Evolutionary conservation across 2,888 invertebrate genomes (phyloP).

Genomic region (Macrosiphum euphorbiae): DNA sequence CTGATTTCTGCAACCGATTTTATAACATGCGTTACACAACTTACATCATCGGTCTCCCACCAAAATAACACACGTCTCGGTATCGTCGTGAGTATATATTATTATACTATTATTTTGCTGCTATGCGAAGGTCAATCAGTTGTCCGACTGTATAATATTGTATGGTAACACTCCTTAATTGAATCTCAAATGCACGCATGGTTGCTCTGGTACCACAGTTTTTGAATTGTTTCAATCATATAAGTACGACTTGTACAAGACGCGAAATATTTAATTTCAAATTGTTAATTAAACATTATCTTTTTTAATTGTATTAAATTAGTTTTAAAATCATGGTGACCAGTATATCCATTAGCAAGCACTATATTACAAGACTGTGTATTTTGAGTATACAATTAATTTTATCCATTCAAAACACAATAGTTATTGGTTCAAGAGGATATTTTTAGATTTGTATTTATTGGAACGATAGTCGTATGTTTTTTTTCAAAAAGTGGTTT

Average conservation of each 20-base stretch:
- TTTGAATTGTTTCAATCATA: conserved; percentile 25
- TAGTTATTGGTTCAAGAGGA: not conserved
- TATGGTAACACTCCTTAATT: conserved; percentile 37
- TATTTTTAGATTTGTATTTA: not conserved
- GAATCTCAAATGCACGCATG: conserved; percentile 43
- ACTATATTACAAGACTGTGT: not conserved
- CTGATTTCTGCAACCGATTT: conserved; percentile 3
- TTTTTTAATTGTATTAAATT: not conserved
- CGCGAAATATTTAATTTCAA: not conserved
- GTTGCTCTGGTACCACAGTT: not conserved
- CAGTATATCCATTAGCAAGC: not conserved
- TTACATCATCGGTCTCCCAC: conserved; percentile 44
- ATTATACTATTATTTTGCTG: not conserved
- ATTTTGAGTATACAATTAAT: not conserved
- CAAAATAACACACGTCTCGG: not conserved
- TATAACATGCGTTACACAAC: conserved; percentile 11
- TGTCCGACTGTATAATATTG: conserved; percentile 16
- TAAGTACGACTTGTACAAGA: not conserved
- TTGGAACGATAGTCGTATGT: not conserved
- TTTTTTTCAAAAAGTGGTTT: not conserved
- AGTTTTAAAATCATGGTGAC: not conserved
- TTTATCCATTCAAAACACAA: not conserved
- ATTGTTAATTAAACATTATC: not conserved
- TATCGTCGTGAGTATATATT: not conserved
- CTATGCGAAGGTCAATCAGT: conserved; percentile 45